A percentile compares a stretch with the other conserved stretches of the same genome.
Conservation (phyloP, 2,113 vertebrate genomes). For the Pelusios castaneus region DNA sequence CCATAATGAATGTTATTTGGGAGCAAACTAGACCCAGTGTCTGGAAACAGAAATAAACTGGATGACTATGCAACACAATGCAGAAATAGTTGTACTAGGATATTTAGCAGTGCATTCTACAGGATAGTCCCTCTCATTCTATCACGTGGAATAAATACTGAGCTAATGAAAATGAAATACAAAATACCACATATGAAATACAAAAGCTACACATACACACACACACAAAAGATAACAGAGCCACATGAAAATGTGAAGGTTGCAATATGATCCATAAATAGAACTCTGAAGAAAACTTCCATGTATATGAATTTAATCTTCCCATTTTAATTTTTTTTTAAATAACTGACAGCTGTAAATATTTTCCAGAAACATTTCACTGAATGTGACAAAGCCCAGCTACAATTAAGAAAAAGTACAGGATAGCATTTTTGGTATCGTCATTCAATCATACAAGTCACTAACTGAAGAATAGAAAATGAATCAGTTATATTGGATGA, state of each 20-base stretch:
- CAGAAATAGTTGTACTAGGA: neutral
- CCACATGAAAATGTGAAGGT: neutral
- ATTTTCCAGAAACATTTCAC: neutral
- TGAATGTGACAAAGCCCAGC: neutral
- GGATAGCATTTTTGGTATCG: neutral
- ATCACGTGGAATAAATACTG: neutral
- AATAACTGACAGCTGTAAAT: neutral
- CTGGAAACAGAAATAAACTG: neutral
- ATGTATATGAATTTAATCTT: neutral
- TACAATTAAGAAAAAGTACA: neutral
- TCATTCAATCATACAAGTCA: neutral
- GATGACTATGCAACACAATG: neutral
- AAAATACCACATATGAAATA: neutral
- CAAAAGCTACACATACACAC: neutral
- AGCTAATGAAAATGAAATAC: neutral
- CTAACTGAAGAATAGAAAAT: neutral
- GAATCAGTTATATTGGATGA: neutral
- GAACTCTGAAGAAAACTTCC: neutral
- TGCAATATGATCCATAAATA: neutral
- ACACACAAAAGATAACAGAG: neutral
- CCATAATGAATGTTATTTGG: neutral
- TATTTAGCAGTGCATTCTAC: neutral
- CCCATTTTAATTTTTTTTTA: neutral
- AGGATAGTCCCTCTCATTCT: neutral
- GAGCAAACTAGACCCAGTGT: neutral